Evolutionary conservation across 2,888 invertebrate species (phyloP).

Genomic region (Ochropleura leucogaster): DNA sequence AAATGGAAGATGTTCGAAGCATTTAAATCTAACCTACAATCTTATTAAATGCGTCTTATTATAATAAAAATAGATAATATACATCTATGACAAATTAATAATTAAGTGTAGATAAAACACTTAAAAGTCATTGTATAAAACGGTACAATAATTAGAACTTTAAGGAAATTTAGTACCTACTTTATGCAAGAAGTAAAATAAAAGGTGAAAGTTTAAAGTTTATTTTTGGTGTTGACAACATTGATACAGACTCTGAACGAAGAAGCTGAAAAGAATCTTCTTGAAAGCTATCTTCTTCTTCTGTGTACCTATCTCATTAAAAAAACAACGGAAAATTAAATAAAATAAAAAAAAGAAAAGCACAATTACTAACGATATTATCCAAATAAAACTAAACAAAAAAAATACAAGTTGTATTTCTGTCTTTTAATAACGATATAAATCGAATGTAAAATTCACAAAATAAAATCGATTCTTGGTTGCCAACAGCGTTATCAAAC

Average conservation of each 20-base stretch:
- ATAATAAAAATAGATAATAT: slow-evolving; percentile 51
- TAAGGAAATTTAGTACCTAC: slow-evolving; percentile 3
- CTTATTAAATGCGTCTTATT: slow-evolving; percentile 61
- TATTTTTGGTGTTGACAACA: slow-evolving; percentile 51
- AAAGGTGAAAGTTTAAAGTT: slow-evolving; percentile 28
- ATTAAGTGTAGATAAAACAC: slow-evolving; percentile 43
- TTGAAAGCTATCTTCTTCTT: too few species aligned
- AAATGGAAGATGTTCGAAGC: slow-evolving; percentile 64
- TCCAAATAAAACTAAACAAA: slow-evolving; percentile 14
- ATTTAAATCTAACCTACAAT: slow-evolving; percentile 56
- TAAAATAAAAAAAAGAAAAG: slow-evolving; percentile 5
- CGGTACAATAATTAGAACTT: slow-evolving; percentile 18
- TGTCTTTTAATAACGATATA: slow-evolving; percentile 8
- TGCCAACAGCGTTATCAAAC: slow-evolving; percentile 18
- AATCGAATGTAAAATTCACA: slow-evolving; percentile 23
- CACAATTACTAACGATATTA: slow-evolving; percentile 14
- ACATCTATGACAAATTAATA: slow-evolving; percentile 44
- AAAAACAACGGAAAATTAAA: slow-evolving; percentile 1
- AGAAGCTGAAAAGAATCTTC: too few species aligned
- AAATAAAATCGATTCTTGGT: slow-evolving; percentile 39
- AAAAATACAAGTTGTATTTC: slow-evolving; percentile 19
- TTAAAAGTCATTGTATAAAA: slow-evolving; percentile 29
- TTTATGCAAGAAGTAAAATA: neutral
- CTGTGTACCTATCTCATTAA: neutral
- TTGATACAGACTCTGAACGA: slow-evolving; percentile 23